These are phyloP conservation scores for Sarcophaga subvicina DNA, from an alignment of 2,888 invertebrate genomes.

Conservation along the genomic window DNA sequence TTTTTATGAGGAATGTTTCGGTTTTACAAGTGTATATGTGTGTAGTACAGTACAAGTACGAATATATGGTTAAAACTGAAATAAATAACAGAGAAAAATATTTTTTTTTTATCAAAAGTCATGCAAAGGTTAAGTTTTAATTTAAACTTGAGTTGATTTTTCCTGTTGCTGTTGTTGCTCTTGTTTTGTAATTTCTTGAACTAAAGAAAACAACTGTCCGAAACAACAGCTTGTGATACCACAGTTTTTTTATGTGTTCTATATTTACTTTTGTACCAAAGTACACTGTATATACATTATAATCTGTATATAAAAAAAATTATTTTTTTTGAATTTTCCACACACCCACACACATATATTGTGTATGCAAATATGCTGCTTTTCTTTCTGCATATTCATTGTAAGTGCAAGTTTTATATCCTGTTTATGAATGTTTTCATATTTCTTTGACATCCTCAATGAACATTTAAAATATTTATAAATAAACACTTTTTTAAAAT, in stretches of 20 bases:
- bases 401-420: constrained; percentile 55
- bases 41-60: no score
- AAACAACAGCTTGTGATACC: not conserved
- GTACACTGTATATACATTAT: no score
- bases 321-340: not conserved
- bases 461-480: constrained; percentile 41
- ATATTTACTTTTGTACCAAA: not conserved
- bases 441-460: constrained; percentile 51
- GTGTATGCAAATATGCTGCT: not conserved
- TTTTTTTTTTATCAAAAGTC: constrained; percentile 23
- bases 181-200: not conserved
- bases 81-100: not conserved
- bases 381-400: constrained; percentile 25
- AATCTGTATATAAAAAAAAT: no score
- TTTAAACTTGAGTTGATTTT: constrained; percentile 17
- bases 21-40: no score
- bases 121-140: constrained; percentile 37
- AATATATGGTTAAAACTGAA: not conserved
- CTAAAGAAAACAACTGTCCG: no score
- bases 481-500: constrained; percentile 29
- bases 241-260: not conserved
- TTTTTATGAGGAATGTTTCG: not conserved
- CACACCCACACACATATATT: not conserved
- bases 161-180: not conserved
- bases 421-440: constrained; percentile 54